Conservation (phyloP, 2,113 vertebrate genomes). For the Malurus elegans region DNA sequence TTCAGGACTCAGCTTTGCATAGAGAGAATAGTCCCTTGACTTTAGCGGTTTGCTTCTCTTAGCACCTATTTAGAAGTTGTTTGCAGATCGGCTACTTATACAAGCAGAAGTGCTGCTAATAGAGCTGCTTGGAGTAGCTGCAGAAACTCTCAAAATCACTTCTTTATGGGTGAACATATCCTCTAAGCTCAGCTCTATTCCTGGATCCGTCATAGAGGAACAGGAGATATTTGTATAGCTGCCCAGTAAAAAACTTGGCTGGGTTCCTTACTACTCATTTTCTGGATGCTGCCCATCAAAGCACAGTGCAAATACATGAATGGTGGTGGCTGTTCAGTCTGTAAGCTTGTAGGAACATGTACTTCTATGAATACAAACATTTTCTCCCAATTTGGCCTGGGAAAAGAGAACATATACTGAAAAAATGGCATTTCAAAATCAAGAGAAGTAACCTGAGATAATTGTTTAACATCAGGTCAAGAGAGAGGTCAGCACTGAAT, state of each 20-base stretch:
- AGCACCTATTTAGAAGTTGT: neutral
- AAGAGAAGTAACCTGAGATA: neutral
- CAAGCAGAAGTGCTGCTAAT: neutral
- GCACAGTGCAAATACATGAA: constrained; percentile 1
- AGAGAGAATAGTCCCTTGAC: neutral
- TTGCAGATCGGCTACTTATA: neutral
- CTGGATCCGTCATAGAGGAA: neutral
- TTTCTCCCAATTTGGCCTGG: neutral
- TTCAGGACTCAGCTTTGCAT: neutral
- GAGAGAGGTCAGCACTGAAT: neutral
- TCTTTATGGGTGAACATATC: neutral
- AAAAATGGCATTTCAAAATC: neutral
- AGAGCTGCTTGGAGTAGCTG: neutral
- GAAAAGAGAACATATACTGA: neutral
- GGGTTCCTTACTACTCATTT: neutral
- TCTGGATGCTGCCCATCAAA: neutral
- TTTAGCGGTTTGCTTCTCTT: neutral
- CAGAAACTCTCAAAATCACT: neutral
- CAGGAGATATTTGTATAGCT: neutral
- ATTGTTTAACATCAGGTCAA: neutral
- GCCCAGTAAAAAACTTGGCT: neutral
- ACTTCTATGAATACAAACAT: constrained; percentile 15
- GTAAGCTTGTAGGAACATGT: neutral
- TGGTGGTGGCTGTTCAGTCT: neutral
- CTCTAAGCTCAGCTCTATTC: neutral